Percentiles rank a stretch among this genome's conserved stretches.
Evolutionary conservation across 2,113 vertebrate species (phyloP).

Genomic region (Octodon degus): DNA sequence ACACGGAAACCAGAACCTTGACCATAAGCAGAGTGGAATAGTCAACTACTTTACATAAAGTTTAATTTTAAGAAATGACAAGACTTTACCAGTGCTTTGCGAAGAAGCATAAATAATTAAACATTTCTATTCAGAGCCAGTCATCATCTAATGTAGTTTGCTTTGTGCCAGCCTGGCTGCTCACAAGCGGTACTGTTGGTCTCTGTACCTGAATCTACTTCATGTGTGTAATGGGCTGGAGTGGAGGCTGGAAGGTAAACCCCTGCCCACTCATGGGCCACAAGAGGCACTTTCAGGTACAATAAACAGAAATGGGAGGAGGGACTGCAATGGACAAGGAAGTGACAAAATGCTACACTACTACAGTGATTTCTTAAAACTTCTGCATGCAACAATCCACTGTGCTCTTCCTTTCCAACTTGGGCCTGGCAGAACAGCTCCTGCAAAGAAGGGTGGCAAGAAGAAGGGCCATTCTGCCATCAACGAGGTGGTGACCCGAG

Average conservation of each 20-base stretch:
- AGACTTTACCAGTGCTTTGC: conserved; percentile 20
- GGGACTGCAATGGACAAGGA: too few relatives aligned
- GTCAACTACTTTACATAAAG: conserved; percentile 8
- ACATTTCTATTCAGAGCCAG: not conserved
- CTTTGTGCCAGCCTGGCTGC: not conserved
- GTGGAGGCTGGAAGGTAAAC: not conserved
- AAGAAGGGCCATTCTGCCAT: too few relatives aligned
- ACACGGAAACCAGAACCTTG: conserved; percentile 19
- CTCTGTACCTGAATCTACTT: not conserved
- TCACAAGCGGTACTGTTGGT: not conserved
- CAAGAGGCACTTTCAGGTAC: not conserved
- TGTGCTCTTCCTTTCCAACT: too few relatives aligned
- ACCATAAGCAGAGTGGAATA: conserved; percentile 21
- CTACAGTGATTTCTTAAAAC: not conserved
- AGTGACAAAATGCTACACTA: not conserved
- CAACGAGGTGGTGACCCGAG: too few relatives aligned
- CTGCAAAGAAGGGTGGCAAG: too few relatives aligned
- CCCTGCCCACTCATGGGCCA: not conserved
- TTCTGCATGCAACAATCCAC: too few relatives aligned
- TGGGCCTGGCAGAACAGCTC: too few relatives aligned
- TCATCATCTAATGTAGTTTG: not conserved
- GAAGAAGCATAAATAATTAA: not conserved
- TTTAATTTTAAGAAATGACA: conserved; percentile 48
- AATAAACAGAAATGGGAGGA: not conserved
- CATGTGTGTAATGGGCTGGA: rapidly evolving